A percentile compares a stretch with the other conserved stretches of the same genome.
Conservation (phyloP, 1,140 invertebrate species). For the Lordiphosa stackelbergi region DNA sequence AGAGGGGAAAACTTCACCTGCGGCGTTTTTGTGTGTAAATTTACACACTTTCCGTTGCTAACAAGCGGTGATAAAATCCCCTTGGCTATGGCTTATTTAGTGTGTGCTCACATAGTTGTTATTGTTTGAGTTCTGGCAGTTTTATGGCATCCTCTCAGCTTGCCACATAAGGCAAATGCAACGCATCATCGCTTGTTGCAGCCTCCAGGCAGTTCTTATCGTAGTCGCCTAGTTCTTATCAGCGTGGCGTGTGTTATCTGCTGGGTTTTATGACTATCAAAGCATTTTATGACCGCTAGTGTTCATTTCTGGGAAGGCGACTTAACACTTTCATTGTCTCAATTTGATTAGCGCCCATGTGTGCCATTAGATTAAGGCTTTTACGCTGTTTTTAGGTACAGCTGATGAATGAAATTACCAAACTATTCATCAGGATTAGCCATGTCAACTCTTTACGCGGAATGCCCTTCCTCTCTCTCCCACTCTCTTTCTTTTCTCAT, state of each 20-base stretch:
- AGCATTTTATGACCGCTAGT: slow-evolving; percentile 27
- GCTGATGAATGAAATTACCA: slow-evolving; percentile 25
- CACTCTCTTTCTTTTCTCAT: slow-evolving; percentile 30
- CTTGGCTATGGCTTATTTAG: slow-evolving; percentile 29
- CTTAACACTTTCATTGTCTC: slow-evolving; percentile 65
- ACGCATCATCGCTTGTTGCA: slow-evolving; percentile 37
- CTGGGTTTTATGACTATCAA: slow-evolving; percentile 35
- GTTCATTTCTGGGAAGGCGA: slow-evolving; percentile 45
- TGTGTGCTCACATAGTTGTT: not conserved
- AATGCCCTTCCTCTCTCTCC: slow-evolving; percentile 1
- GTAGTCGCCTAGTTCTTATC: slow-evolving; percentile 47
- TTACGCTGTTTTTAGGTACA: slow-evolving; percentile 2
- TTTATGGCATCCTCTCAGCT: slow-evolving; percentile 23
- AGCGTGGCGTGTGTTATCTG: slow-evolving; percentile 40
- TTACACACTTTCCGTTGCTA: slow-evolving; percentile 63
- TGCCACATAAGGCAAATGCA: slow-evolving; percentile 10
- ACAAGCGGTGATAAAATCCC: slow-evolving; percentile 62
- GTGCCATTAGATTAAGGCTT: slow-evolving; percentile 19
- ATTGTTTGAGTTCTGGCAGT: slow-evolving; percentile 13
- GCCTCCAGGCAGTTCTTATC: slow-evolving; percentile 42
- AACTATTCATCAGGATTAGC: slow-evolving; percentile 58
- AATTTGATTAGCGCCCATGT: slow-evolving; percentile 52
- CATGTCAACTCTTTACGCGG: slow-evolving; percentile 40
- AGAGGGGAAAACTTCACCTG: slow-evolving; percentile 33
- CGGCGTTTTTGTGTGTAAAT: slow-evolving; percentile 55